A percentile compares a stretch with the other conserved stretches of the same genome.
Conservation (phyloP, 2,113 vertebrate genomes). For the Chamaetylas fuelleborni region DNA sequence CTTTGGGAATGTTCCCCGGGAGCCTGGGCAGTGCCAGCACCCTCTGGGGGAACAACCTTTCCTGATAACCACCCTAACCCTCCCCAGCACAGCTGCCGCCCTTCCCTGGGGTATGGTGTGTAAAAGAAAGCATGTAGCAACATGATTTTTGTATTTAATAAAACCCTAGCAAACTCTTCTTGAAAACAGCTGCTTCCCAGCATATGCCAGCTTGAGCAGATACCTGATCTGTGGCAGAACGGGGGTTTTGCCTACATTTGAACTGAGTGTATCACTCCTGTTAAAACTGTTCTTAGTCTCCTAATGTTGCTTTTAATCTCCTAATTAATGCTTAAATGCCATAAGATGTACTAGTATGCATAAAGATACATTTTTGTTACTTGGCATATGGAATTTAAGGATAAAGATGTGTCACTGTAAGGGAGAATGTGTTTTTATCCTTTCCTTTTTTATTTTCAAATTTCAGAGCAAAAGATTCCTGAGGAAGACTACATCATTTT, state of each 20-base stretch:
- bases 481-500: conserved; percentile 95
- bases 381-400: neutral
- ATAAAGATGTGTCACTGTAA: neutral
- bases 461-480: conserved; percentile 90
- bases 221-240: neutral
- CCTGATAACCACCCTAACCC: fast-evolving
- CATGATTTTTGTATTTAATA: neutral
- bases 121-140: neutral
- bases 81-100: neutral
- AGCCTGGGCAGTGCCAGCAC: neutral
- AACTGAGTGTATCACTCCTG: neutral
- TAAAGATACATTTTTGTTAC: neutral
- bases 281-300: neutral
- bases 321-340: neutral
- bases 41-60: neutral
- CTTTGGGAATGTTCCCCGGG: fast-evolving
- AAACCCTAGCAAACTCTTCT: neutral
- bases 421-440: neutral
- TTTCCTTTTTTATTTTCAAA: neutral
- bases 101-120: neutral
- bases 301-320: neutral
- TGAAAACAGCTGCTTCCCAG: neutral
- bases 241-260: neutral
- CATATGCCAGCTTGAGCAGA: neutral
- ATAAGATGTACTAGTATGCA: neutral